Conservation (phyloP, 2,113 vertebrate genomes). For the Piaya cayana region DNA sequence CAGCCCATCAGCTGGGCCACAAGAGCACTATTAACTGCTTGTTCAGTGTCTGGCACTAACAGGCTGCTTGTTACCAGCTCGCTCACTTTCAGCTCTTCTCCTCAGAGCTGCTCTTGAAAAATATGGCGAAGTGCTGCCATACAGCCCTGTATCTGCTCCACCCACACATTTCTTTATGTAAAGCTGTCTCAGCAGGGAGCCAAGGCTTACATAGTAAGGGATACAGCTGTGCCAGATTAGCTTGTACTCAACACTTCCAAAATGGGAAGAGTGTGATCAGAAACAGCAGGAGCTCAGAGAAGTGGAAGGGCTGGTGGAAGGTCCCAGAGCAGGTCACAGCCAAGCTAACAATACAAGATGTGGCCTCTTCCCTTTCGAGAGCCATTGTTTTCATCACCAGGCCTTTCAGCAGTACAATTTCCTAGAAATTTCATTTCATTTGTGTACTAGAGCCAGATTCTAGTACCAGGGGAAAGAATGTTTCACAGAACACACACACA, state of each 20-base stretch:
- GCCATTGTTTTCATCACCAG: not conserved
- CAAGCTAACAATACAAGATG: not conserved
- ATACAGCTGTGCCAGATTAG: not conserved
- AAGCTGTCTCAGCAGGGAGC: not conserved
- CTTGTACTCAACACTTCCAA: not conserved
- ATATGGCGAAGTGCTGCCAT: fast-evolving
- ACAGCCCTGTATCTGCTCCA: not conserved
- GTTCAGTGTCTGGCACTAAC: not conserved
- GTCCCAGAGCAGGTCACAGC: not conserved
- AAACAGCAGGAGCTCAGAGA: not conserved
- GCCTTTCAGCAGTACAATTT: not conserved
- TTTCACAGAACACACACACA: not conserved
- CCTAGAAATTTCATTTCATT: no score
- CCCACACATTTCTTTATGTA: not conserved
- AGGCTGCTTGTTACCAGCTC: not conserved
- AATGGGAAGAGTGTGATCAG: not conserved
- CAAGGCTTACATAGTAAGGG: not conserved
- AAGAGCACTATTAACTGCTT: not conserved
- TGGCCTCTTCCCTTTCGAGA: not conserved
- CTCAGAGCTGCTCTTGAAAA: not conserved
- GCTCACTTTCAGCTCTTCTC: not conserved
- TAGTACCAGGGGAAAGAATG: not conserved
- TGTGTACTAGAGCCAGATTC: not conserved
- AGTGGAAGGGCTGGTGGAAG: not conserved
- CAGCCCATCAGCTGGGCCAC: not conserved